Evolutionary conservation across 2,113 vertebrate genomes (phyloP), one percentile per base, ranked within the genome.

Genomic region (Cebidichthys violaceus): DNA sequence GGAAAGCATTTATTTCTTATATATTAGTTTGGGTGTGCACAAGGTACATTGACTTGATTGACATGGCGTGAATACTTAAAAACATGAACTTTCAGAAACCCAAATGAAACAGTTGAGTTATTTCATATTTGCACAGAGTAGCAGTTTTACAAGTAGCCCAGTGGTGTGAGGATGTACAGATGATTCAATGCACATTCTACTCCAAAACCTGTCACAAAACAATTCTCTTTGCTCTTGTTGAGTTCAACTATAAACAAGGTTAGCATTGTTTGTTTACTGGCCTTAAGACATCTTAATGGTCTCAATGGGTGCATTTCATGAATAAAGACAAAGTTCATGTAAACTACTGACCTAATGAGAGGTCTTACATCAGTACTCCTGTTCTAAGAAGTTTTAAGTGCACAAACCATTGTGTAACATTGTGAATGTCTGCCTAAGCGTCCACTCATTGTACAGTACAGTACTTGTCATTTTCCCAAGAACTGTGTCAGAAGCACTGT

Each of bases 101-200:
- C 20, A 33, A 60, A 68, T 65, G 6, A 7, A 70, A 61, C 75
- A 43, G 41, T 47, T 10, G 76, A 37, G 41, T 55, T 14, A 37
- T 54, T 24, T 15, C 10, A 65, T 52, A 68, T 77, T 64, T 64
- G 20, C 20, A 24, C 17, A 24, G 9, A 73, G 13, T 33, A n/a
- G 14, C 43, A 70, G 39, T 62, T 68, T 85, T 35, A 54, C 69
- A 35, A 15, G 15, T 14, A 80, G 20, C 27, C 27, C 47, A 13
- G 18, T 60, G 61, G 15, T 60, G 60, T 76, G 24, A 54, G 43
- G 29, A 83, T 70, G 73, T 50, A 55, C 59, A 50, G 31, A 35
- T 35, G n/a, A 61, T 72, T 70, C 35, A 52, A 50, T 91, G 68
- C 61, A 89, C 85, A 59, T 57, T 39, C 47, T 76, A 35, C 55